These are phyloP conservation scores for Physeter macrocephalus DNA, from an alignment of 2,113 vertebrate genomes.

Conservation along the genomic window DNA sequence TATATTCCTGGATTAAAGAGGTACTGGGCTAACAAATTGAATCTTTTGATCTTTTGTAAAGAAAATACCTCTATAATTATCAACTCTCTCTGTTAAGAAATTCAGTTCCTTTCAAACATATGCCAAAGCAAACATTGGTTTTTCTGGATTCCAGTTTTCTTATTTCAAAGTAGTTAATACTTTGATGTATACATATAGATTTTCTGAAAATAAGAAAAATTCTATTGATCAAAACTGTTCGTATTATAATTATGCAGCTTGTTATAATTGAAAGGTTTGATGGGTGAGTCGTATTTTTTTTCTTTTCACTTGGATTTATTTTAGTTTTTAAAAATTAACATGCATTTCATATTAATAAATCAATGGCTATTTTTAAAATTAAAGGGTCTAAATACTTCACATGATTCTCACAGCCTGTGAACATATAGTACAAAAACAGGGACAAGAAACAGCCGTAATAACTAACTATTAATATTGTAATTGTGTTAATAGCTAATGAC, in stretches of 20 bases:
- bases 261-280: neutral
- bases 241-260: neutral
- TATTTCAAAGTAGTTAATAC: constrained; percentile 36
- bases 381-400: neutral
- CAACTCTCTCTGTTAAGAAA: constrained; percentile 5
- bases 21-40: constrained; percentile 10
- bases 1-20: neutral
- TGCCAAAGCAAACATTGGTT: constrained; percentile 15
- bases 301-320: neutral
- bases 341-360: neutral
- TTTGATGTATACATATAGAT: constrained; percentile 5
- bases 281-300: neutral
- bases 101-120: neutral
- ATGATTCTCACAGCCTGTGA: neutral
- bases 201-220: constrained; percentile 34
- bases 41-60: constrained; percentile 37
- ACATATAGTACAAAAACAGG: neutral
- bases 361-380: neutral
- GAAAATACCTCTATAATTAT: neutral
- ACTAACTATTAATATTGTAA: neutral
- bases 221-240: neutral
- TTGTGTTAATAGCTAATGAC: neutral
- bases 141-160: constrained; percentile 41
- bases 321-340: neutral
- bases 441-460: neutral